These are phyloP conservation scores for Cantharis nigra DNA, from an alignment of 2,888 invertebrate species.

Conservation along the genomic window DNA sequence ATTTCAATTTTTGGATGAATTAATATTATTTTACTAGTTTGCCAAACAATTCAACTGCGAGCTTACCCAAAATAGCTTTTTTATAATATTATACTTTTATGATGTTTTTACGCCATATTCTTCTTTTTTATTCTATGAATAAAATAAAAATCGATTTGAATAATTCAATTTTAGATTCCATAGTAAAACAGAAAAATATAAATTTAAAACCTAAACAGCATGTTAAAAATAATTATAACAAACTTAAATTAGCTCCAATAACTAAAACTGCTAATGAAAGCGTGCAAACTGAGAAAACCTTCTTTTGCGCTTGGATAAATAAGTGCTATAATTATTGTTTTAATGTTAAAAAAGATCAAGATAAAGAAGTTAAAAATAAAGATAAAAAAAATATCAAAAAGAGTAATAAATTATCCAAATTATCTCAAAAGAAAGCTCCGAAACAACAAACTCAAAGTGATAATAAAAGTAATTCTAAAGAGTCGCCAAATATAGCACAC, in stretches of 20 bases:
- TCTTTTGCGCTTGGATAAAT: neutral
- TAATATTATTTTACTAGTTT: too few relatives aligned
- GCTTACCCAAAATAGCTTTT: neutral
- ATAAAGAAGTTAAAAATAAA: neutral
- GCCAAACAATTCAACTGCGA: neutral
- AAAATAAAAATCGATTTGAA: neutral
- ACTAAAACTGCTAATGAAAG: neutral
- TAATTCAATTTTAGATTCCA: neutral
- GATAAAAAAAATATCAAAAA: neutral
- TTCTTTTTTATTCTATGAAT: neutral
- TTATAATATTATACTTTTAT: neutral
- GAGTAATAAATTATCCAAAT: neutral
- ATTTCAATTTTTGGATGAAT: neutral
- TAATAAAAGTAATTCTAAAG: neutral
- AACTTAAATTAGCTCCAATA: neutral
- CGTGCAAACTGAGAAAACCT: neutral
- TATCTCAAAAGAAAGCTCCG: neutral
- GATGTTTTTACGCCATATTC: neutral
- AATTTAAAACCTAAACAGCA: neutral
- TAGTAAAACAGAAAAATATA: neutral
- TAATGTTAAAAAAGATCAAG: neutral
- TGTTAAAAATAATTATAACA: neutral
- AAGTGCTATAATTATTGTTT: neutral
- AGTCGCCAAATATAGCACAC: neutral
- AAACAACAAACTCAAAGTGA: too few relatives aligned